Base-by-base conservation (phyloP, 1,140 invertebrate genomes). In the Pararge aegeria region DNA sequence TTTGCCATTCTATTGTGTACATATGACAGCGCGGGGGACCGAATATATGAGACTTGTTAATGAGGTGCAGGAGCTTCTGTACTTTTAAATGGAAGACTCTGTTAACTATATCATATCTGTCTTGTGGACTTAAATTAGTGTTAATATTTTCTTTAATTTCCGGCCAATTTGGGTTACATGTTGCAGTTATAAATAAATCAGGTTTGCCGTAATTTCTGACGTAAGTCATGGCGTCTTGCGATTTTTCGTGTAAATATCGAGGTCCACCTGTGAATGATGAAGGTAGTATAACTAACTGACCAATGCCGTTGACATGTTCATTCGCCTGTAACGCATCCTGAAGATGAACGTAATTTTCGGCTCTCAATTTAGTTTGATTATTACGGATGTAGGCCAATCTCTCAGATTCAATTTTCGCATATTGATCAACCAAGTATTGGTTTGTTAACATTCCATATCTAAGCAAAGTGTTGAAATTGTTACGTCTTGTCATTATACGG, bases 381-480 rank as follows among this genome's bases (percentile, higher is more conserved):
- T 72, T 66, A 55, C 74, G 37, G 18, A 91, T 83, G 60, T 67
- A 91, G 27, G 64, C 55, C 7, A 89, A 65, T 46, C 87, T 64
- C 70, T 89, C 83, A 34, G 61, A 84, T 79, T 91, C 89, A 46
- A 92, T 82, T 82, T 91, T 92, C 3, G 78, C 83, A 71, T 88
- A 91, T 74, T 75, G 90, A 55, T 66, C 59, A 13, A 66, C 58
- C 27, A 56, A 49, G 34, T 34, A 59, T 59, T 91, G 73, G 74
- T 73, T 64, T 51, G 18, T 29, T 50, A 72, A 64, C 50, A 57
- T 63, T 51, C 59, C 37, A 66, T 57, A 65, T 52, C 58, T 58
- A 60, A 66, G 62, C 49, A 70, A 38, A 64, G 57, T 18, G 40
- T 63, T 72, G 55, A 72, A 66, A 61, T 63, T 58, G 56, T 70